phyloP scores from a whole-genome alignment of 2,113 vertebrate species.

The Tupaia tana region DNA sequence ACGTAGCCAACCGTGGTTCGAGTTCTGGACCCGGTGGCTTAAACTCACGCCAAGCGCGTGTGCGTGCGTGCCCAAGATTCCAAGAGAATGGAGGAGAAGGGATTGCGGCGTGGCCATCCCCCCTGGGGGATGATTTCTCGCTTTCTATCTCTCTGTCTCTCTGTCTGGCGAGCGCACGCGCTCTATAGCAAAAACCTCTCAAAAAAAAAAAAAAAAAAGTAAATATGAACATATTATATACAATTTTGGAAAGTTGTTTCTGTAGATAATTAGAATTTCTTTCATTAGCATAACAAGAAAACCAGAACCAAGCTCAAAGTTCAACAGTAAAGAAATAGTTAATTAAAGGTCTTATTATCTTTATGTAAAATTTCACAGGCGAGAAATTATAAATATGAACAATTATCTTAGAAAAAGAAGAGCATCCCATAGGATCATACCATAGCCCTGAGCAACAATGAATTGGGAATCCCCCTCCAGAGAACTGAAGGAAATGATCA shows the following conservation, averaged over 20 bases:
- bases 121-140: too few species aligned
- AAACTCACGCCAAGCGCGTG: too few species aligned
- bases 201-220: too few species aligned
- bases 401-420: background rate
- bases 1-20: too few species aligned
- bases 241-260: constrained; percentile 1
- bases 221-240: background rate
- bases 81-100: too few species aligned
- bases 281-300: constrained; percentile 3
- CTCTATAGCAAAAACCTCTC: too few species aligned
- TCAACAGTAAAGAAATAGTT: background rate
- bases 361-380: constrained; percentile 7
- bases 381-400: constrained; percentile 53
- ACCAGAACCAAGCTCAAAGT: background rate
- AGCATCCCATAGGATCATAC: background rate
- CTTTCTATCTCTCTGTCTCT: too few species aligned
- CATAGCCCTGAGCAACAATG: background rate
- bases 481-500: background rate
- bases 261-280: background rate
- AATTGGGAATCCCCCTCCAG: background rate
- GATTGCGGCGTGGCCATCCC: too few species aligned
- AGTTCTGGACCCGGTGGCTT: too few species aligned
- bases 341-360: constrained; percentile 10
- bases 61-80: too few species aligned
- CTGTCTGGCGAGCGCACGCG: too few species aligned